Conservation (phyloP, 2,888 invertebrate genomes). For the Esperia sulphurella region DNA sequence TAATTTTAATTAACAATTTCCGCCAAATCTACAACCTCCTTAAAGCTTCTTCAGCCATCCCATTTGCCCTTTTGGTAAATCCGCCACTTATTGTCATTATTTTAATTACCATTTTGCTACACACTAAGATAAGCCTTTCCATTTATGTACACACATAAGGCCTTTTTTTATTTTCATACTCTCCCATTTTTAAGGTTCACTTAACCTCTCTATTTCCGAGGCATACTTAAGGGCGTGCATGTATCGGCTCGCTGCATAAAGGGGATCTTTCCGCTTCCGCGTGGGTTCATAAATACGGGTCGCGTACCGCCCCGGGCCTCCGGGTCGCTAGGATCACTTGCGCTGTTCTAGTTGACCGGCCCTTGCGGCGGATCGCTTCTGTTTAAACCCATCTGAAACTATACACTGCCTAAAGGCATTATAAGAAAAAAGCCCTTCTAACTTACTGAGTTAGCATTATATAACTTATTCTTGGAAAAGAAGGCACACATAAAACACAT, state of each 20-base stretch:
- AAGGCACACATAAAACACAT: too few species aligned
- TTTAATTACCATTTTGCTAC: too few species aligned
- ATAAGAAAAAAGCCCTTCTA: too few species aligned
- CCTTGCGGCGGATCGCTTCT: neutral
- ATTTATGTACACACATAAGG: neutral
- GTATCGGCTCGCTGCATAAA: constrained; percentile 22
- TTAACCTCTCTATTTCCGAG: constrained; percentile 14
- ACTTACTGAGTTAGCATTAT: too few species aligned
- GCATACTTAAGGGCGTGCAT: constrained; percentile 7
- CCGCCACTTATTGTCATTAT: too few species aligned
- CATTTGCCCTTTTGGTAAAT: too few species aligned
- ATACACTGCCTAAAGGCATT: too few species aligned
- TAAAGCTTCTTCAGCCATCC: too few species aligned
- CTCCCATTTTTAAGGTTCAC: constrained; percentile 8
- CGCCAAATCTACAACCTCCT: too few species aligned
- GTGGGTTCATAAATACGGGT: constrained; percentile 29
- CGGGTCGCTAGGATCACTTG: neutral
- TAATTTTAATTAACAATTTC: too few species aligned
- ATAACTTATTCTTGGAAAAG: too few species aligned
- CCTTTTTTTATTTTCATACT: neutral
- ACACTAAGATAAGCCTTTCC: neutral
- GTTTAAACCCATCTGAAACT: too few species aligned
- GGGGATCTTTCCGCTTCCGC: constrained; percentile 32
- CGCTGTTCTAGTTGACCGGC: neutral
- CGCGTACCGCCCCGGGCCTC: neutral